Evolutionary conservation across 2,888 invertebrate genomes (phyloP), one percentile per base, ranked within the genome.

Genomic region (Meteorus colon): DNA sequence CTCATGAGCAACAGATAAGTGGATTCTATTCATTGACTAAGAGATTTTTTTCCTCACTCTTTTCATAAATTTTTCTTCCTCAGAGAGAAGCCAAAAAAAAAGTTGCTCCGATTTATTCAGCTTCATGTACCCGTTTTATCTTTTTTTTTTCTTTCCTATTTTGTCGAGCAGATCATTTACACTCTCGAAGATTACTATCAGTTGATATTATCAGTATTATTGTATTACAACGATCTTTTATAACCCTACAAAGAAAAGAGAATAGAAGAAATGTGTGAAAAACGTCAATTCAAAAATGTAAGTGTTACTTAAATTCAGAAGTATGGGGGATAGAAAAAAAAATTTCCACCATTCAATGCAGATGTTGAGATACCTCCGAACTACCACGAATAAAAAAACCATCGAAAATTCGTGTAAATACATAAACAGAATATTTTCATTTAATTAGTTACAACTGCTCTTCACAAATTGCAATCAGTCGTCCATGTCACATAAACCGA

Each of bases 21-120:
- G 62, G 31, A 62, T 31, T 31, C 31, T 62, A 62, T 62, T 62
- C 62, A 16, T 62, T n/a, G 31, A 31, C 62, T 62, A 27, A 62
- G 31, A 62, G 27, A 62, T 12, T 60, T 60, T 24, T 60, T 29
- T 29, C 8, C 12, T 10, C 4, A 48, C 19, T 27, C 19, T 60
- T 10, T 6, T 60, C 2, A n/a, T 60, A 60, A 19, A 4, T n/a
- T 48, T 48, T 48, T 45, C 12, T 48, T n/a, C n/a, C 4, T 48
- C 41, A 41, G 12, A 8, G 41, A 41, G 8, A 48, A 48, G 4
- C 16, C 16, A 48, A n/a, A 48, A 48, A 48, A n/a, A 16, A 48
- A 48, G 48, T 48, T 48, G 48, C 16, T n/a, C 16, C n/a, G 4
- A 48, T 48, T 48, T 48, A n/a, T 14, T 16, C 48, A 16, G 48